Evolutionary conservation across 2,797 vertebrate genomes (phyloP), one percentile per base, ranked within the genome.

Genomic region (Lophura swinhoii): DNA sequence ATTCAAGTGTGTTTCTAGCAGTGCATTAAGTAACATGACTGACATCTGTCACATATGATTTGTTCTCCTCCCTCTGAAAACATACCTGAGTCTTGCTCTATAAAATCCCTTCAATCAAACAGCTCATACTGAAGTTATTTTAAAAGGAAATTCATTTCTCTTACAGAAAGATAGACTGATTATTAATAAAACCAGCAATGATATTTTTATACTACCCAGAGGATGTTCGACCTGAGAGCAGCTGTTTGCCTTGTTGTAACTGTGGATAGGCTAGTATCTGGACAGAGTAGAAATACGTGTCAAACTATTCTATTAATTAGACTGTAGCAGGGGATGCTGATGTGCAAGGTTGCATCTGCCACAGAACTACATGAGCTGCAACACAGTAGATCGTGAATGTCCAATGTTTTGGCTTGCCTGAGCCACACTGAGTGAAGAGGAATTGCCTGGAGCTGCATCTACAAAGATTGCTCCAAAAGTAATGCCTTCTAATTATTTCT

Each of bases 41-140:
- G 95, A 89, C 2, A 0, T 63, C 88, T 96, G 90, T 95, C 93
- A 94, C 20, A 4, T 46, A 62, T 29, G 68, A 84, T 89, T 91
- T 91, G 41, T 95, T 94, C 90, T 82, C 78, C 88, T 71, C 66
- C 86, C 69, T 96, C 70, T 83, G 87, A 90, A 94, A 90, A 83
- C 75, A 62, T 75, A 72, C 84, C 31, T 74, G 5, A 89, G 72
- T 43, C 91, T 89, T 80, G 60, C 66, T 93, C 69, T 80, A 43
- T 72, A 92, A 93, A 91, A 59, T 87, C 44, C 82, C 43, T 93
- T 93, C 82, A 88, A 79, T 94, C 91, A 95, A 77, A 83, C 41
- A 64, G 37, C 51, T 87, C 23, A 0, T 62, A 87, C 59, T 31
- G 58, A 87, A 91, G 67, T 72, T 80, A 70, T 80, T 94, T 79